A percentile compares a stretch with the other conserved stretches of the same genome.
Evolutionary conservation across 1,140 invertebrate genomes (phyloP).

Genomic region (Mercenaria mercenaria): DNA sequence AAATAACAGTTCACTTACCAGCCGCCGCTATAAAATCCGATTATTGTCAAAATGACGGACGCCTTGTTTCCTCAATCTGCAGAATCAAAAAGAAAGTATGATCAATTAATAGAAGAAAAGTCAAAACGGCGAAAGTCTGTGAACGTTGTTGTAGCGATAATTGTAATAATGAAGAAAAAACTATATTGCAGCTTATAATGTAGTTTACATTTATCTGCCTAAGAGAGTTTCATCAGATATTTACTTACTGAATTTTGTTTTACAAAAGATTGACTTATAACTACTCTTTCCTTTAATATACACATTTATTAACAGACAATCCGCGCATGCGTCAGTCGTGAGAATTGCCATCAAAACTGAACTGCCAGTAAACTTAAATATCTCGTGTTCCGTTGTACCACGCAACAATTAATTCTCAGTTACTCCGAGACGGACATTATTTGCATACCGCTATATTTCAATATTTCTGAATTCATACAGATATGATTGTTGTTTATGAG

Average conservation of each 20-base stretch:
- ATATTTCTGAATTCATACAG: conserved; percentile 12
- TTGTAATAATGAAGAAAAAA: too few species aligned
- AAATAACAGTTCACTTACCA: too few species aligned
- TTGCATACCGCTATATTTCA: conserved; percentile 3
- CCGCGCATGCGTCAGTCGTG: not conserved
- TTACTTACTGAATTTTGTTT: not conserved
- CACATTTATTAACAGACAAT: not conserved
- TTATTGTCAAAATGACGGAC: not conserved
- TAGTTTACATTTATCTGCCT: too few species aligned
- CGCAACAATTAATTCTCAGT: conserved; percentile 12
- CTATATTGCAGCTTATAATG: too few species aligned
- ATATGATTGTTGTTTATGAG: not conserved
- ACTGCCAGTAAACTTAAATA: not conserved
- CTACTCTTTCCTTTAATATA: conserved; percentile 13
- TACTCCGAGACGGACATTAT: not conserved
- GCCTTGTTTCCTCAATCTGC: not conserved
- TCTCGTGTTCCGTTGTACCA: not conserved
- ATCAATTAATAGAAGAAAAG: not conserved
- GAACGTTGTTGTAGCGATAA: too few species aligned
- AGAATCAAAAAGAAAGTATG: not conserved
- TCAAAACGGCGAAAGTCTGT: too few species aligned
- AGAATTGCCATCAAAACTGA: not conserved
- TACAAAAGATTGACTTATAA: conserved; percentile 21
- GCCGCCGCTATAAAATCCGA: not conserved
- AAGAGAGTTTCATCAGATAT: not conserved